Percentiles rank a stretch among this genome's conserved stretches.
Conservation (phyloP, 2,113 vertebrate species). For the Phyllostomus discolor region DNA sequence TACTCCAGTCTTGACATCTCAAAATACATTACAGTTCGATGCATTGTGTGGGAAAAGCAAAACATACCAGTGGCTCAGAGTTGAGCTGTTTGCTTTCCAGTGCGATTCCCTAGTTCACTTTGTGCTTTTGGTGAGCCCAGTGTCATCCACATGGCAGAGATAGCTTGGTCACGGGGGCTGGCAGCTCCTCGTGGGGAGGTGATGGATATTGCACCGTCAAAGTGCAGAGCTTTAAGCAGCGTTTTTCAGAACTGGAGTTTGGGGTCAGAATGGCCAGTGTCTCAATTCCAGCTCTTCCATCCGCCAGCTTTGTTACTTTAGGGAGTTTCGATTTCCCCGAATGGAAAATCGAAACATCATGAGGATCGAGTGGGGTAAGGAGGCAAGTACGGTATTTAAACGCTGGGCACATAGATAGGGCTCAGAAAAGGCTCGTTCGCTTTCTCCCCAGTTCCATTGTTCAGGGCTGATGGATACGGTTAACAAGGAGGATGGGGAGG, state of each 20-base stretch:
- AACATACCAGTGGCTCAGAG: neutral
- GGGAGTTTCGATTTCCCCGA: neutral
- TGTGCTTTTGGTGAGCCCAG: neutral
- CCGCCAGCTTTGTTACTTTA: neutral
- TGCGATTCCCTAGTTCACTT: neutral
- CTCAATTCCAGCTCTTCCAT: neutral
- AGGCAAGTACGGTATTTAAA: neutral
- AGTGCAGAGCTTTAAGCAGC: neutral
- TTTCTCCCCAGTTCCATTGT: neutral
- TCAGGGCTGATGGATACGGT: neutral
- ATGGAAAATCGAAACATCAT: neutral
- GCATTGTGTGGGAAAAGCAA: neutral
- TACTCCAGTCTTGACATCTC: constrained; percentile 4
- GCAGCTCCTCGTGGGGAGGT: neutral
- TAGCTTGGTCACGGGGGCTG: neutral
- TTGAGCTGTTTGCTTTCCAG: neutral
- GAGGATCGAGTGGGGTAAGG: neutral
- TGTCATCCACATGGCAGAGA: neutral
- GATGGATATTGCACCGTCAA: neutral
- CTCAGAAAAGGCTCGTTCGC: neutral
- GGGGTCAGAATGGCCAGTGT: neutral
- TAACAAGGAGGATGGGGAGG: neutral
- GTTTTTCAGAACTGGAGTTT: neutral
- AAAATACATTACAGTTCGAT: constrained; percentile 44
- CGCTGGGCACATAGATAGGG: neutral